Percentiles rank a stretch among this genome's conserved stretches.
Conservation (phyloP, 2,888 invertebrate genomes). For the Nephrotoma appendiculata region DNA sequence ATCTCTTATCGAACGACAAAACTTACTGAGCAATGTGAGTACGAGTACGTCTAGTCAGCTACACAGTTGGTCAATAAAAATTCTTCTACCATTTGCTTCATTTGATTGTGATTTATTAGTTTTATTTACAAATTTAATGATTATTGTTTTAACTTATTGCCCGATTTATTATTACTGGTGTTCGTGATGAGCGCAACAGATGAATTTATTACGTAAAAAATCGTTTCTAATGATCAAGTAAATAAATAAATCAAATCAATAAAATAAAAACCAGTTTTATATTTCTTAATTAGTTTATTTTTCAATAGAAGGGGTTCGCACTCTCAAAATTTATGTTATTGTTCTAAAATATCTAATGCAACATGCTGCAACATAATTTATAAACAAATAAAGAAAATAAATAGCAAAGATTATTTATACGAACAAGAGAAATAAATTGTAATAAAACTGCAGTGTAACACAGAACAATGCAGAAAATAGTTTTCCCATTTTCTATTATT, state of each 20-base stretch:
- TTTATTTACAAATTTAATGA: neutral
- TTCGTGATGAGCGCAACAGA: neutral
- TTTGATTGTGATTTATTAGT: neutral
- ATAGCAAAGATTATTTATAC: too few species aligned
- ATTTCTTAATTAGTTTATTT: neutral
- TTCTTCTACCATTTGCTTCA: neutral
- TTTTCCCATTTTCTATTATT: neutral
- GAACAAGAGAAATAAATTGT: neutral
- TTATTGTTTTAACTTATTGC: neutral
- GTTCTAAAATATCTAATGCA: neutral
- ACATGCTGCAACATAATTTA: neutral
- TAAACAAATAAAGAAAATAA: too few species aligned
- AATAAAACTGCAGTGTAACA: neutral
- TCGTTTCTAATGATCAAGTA: neutral
- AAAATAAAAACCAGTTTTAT: neutral
- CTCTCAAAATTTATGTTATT: neutral
- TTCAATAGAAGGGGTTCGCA: neutral
- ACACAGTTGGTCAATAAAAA: neutral
- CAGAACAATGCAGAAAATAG: neutral
- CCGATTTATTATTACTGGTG: neutral
- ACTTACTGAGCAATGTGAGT: too few species aligned
- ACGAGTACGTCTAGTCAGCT: too few species aligned
- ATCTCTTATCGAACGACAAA: too few species aligned
- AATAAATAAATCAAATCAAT: neutral
- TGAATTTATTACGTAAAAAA: neutral